Evolutionary conservation across 2,797 vertebrate genomes (phyloP).

Genomic region (Xenopus petersii): DNA sequence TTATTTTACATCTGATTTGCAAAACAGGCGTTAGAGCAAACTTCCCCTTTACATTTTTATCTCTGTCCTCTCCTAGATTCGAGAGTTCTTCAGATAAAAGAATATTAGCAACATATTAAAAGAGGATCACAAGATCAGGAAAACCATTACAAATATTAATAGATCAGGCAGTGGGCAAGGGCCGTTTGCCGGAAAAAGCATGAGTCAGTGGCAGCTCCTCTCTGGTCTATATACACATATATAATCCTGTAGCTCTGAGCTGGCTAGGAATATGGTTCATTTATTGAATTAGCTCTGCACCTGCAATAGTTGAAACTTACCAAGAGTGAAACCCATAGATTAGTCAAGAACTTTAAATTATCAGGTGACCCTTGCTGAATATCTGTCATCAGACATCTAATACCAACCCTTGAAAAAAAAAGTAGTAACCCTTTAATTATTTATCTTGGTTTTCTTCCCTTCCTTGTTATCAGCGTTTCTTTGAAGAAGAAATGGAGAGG

Average conservation of each 20-base stretch:
- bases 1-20: too few species aligned
- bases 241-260: background rate
- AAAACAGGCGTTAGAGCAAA: too few species aligned
- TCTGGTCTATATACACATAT: background rate
- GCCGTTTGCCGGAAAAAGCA: background rate
- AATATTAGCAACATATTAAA: too few species aligned
- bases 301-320: conserved; percentile 16
- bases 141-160: too few species aligned
- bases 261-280: background rate
- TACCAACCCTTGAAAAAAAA: conserved; percentile 17
- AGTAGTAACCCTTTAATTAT: conserved; percentile 37
- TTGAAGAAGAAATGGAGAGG: conserved; percentile 25
- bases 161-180: background rate
- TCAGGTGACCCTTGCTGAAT: background rate
- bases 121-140: too few species aligned
- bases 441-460: conserved; percentile 1
- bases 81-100: too few species aligned
- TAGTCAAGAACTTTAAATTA: conserved; percentile 29
- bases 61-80: too few species aligned
- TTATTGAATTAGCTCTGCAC: conserved; percentile 4
- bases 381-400: conserved; percentile 40
- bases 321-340: conserved; percentile 20
- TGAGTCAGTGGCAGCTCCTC: background rate
- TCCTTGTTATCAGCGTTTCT: conserved; percentile 30
- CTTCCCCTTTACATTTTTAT: too few species aligned